Base-by-base conservation (phyloP, 2,888 invertebrate genomes). In the Catocala sponsa region DNA sequence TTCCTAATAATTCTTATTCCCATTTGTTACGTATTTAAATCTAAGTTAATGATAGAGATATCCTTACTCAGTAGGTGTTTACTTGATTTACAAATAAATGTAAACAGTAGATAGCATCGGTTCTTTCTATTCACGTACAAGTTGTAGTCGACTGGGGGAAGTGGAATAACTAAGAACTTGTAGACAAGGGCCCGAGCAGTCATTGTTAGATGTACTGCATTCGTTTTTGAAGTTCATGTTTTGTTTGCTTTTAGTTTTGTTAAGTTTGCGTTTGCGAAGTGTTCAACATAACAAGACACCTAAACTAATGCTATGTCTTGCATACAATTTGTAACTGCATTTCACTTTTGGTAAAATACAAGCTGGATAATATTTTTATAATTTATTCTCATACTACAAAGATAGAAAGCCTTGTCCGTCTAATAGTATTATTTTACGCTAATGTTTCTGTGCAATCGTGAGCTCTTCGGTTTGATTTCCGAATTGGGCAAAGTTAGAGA, bases 111-210 rank as follows among this genome's bases (percentile, higher is more conserved):
- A 60, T 59, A 43, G 42, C 65, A 71, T 72, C 71, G 58, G 62
- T 52, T 59, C 55, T 55, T 13, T 59, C 41, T 49, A 35, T 64
- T 64, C 62, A 58, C 60, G 47, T 46, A 42, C 50, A 52, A 47
- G 51, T 59, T 25, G 59, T 43, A 51, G 74, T 60, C 57, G 15
- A 50, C 56, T 55, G n/a, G 41, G 56, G 63, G 62, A 72, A 74
- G 62, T 63, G 60, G 60, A 74, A 71, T 71, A 71, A 61, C 55
- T 67, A 61, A 55, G 54, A 63, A 66, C 63, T 15, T 43, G 49
- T 33, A 56, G 49, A 43, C 11, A 35, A 49, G 33, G 15, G 32
- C 41, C 33, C 13, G 4, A n/a, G 6, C 12, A 13, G 13, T 54
- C 52, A 44, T 10, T 55, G 13, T 33, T 38, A 38, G 5, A 13